These are phyloP conservation scores for Wasmannia auropunctata DNA, from an alignment of 1,140 invertebrate species.

Conservation along the genomic window DNA sequence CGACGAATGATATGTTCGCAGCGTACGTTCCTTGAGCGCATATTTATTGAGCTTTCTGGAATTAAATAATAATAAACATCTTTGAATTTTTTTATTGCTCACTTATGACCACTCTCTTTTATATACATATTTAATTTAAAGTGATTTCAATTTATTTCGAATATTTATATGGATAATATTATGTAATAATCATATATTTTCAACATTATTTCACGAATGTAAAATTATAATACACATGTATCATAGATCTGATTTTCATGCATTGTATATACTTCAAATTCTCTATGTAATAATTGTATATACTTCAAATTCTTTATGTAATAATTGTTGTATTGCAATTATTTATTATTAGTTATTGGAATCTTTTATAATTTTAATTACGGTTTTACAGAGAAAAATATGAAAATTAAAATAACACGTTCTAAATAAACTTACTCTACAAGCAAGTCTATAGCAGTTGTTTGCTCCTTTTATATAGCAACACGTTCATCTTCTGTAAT, in stretches of 20 bases:
- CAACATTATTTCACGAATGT: background rate
- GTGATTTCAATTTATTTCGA: background rate
- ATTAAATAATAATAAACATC: slow-evolving; percentile 53
- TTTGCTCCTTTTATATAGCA: slow-evolving; percentile 9
- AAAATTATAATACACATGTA: background rate
- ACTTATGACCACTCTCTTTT: background rate
- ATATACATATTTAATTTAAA: background rate
- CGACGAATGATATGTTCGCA: slow-evolving; percentile 38
- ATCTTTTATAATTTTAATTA: slow-evolving; percentile 34
- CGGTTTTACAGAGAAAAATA: slow-evolving; percentile 9
- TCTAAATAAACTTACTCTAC: background rate
- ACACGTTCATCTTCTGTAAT: background rate
- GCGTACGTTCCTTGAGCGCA: slow-evolving; percentile 37
- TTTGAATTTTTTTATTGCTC: slow-evolving; percentile 5
- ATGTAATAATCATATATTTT: background rate
- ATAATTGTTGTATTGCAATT: background rate
- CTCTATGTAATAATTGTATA: background rate
- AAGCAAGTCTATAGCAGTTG: background rate
- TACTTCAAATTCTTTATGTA: background rate
- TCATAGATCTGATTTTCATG: background rate
- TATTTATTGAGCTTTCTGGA: slow-evolving; percentile 62
- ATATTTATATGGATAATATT: background rate
- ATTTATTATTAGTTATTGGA: background rate
- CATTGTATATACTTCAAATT: slow-evolving; percentile 7
- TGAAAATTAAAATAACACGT: background rate